Evolutionary conservation across 2,113 vertebrate species (phyloP), one percentile per base, ranked within the genome.

Genomic region (Paracanthobrama guichenoti): DNA sequence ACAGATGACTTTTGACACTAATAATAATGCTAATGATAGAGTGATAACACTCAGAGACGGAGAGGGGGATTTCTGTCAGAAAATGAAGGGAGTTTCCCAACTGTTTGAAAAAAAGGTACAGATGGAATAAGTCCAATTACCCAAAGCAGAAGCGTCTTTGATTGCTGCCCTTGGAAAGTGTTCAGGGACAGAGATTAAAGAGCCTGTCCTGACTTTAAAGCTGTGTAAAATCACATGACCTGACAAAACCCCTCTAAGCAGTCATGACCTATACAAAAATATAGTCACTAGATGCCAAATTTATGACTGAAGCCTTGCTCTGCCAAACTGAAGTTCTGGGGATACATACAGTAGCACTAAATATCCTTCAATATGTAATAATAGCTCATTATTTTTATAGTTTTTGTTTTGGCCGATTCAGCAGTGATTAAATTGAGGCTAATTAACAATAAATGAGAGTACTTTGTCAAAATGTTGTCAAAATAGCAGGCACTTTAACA

Each of bases 141-240:
- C 59, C 31, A 67, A 88, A 55, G 24, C 73, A 82, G 20, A 64
- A 86, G 31, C 26, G 59, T 76, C 74, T 87, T 66, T 84, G 44
- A 86, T 84, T 79, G 78, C 53, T 88, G 83, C 31, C 53, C 84
- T 83, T 85, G 28, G 83, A 67, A 87, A 87, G 75, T 86, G 77
- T 82, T 87, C 82, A 87, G 53, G 77, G 74, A 80, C 39, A 6
- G 44, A 83, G 67, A 87, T 88, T 88, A 86, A 87, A 24, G 60
- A 80, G 85, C 84, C 77, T 72, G 73, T 78, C 83, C 88, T 90
- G 88, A 92, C 87, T 92, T 91, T 90, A 89, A 92, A 90, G 90
- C 83, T 88, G 90, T 88, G 89, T 91, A 88, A 90, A 92, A 88
- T 74, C 83, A 84, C 82, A 80, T 89, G 90, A 90, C 89, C 88